Conservation (phyloP, 2,113 vertebrate species). For the Datnioides undecimradiatus region DNA sequence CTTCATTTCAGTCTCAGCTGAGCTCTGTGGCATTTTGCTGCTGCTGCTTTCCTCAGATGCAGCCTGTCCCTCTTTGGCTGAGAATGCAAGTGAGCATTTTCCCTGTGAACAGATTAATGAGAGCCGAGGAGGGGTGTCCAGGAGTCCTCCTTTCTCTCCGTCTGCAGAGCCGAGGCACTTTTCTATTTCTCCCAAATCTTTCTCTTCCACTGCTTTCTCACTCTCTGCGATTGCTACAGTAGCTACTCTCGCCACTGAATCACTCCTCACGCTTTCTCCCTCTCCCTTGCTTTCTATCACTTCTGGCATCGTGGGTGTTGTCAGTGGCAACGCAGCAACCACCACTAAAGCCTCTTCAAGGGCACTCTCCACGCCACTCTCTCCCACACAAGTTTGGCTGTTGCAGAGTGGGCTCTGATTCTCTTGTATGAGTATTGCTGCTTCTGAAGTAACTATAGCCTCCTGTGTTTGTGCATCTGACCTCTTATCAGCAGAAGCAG, state of each 20-base stretch:
- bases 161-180: conserved; percentile 55
- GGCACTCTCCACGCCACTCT: conserved; percentile 69
- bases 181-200: conserved; percentile 35
- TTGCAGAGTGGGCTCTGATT: conserved; percentile 55
- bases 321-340: conserved; percentile 80
- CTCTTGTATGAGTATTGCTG: conserved; percentile 54
- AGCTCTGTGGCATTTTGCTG: conserved; percentile 80
- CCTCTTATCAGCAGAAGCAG: conserved; percentile 34
- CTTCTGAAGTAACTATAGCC: conserved; percentile 57
- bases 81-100: conserved; percentile 71
- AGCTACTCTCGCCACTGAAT: conserved; percentile 66
- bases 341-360: conserved; percentile 77
- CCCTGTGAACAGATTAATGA: conserved; percentile 67
- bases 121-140: conserved; percentile 50
- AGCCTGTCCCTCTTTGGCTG: conserved; percentile 60
- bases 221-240: conserved; percentile 57
- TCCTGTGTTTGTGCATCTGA: conserved; percentile 59
- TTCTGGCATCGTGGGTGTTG: conserved; percentile 85
- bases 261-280: conserved; percentile 74
- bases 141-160: conserved; percentile 47
- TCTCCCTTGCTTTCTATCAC: conserved; percentile 80
- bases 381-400: conserved; percentile 74
- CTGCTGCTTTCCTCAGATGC: conserved; percentile 66
- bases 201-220: conserved; percentile 49
- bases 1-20: conserved; percentile 64